Base-by-base conservation (phyloP, 2,888 invertebrate species). In the Leptopilina myrica region DNA sequence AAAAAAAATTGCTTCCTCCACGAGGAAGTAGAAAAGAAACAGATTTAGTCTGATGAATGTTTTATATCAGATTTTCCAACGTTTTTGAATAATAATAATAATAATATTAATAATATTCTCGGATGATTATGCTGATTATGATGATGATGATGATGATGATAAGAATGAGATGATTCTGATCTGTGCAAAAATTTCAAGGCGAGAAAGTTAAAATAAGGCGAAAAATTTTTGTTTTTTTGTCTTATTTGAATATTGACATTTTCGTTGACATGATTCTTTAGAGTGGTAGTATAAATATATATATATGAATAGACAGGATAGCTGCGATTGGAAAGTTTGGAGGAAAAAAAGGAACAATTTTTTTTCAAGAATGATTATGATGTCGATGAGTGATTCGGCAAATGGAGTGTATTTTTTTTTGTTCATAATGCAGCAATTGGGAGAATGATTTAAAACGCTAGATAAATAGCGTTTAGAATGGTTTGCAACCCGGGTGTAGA, bases 241-340 rank as follows among this genome's bases (percentile, higher is more conserved):
- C 73, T 59, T 73, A 73, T 73, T 43, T 73, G 56, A 33, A 73
- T 20, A 20, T 73, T 73, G 56, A 73, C 49, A 73, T 33, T 56
- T 73, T 73, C n/a, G 73, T 73, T 73, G 73, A 73, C 73, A 73
- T 56, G 69, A 53, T 73, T 73, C 69, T 73, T 56, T 73, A 73
- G 73, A 73, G 56, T 73, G 73, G 73, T 73, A 73, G 73, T 56
- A 73, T 56, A 73, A 53, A 73, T 73, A 49, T 49, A 49, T 49
- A 49, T 49, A 49, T 49, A 49, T 73, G 56, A 73, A 73, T 73
- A 73, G 73, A 73, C 73, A 33, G 73, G 73, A 59, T 73, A 73
- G 73, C 73, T 73, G 73, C 73, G 73, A 73, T 73, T 73, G 73
- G 11, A 43, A 14, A 56, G n/a, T 33, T 11, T 49, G 11, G 11